Evolutionary conservation across 2,888 invertebrate genomes (phyloP).

Genomic region (Melipona beecheii): DNA sequence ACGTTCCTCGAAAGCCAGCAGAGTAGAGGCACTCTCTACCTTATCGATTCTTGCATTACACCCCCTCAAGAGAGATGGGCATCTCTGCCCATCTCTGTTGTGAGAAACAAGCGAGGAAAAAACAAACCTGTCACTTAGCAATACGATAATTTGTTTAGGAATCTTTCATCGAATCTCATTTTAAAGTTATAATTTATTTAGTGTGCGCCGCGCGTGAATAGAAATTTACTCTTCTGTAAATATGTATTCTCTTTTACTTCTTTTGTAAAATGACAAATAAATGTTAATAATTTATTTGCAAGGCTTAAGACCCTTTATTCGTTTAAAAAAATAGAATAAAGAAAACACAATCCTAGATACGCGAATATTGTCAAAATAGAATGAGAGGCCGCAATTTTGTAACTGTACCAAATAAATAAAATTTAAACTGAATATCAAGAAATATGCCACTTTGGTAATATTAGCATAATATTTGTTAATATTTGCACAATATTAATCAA

Average conservation of each 20-base stretch:
- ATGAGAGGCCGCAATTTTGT: neutral
- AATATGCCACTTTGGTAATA: neutral
- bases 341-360: neutral
- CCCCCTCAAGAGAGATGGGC: constrained; percentile 28
- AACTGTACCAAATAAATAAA: neutral
- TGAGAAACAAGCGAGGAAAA: neutral
- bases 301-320: too few relatives aligned
- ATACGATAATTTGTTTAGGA: neutral
- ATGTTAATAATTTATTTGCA: constrained; percentile 31
- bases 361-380: neutral
- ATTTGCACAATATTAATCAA: neutral
- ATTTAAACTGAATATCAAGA: neutral
- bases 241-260: constrained; percentile 60
- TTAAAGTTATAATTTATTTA: constrained; percentile 55
- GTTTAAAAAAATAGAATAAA: neutral
- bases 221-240: constrained; percentile 60
- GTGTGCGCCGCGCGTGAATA: constrained; percentile 12
- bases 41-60: constrained; percentile 63
- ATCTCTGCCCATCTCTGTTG: constrained; percentile 35
- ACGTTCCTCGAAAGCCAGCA: constrained; percentile 20
- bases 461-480: too few relatives aligned
- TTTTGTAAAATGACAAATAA: constrained; percentile 67
- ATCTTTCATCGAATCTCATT: constrained; percentile 26
- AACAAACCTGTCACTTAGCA: neutral
- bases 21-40: constrained; percentile 49